Evolutionary conservation across 2,888 invertebrate species (phyloP).

Genomic region (Leptinotarsa rubiginosa): DNA sequence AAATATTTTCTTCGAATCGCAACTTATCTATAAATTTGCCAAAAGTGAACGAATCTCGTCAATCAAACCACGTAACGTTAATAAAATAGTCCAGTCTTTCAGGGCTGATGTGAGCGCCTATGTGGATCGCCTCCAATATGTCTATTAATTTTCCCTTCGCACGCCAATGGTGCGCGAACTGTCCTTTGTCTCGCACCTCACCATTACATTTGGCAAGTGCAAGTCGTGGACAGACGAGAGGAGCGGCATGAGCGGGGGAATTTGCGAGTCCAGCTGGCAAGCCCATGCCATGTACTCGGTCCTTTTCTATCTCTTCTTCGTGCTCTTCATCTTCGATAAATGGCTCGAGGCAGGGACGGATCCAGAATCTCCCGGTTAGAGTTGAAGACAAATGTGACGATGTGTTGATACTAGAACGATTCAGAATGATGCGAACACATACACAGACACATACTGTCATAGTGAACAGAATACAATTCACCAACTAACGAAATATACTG

Average conservation of each 20-base stretch:
- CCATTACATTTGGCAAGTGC: constrained; percentile 63
- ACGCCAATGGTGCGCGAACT: constrained; percentile 38
- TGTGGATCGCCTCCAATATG: constrained; percentile 4
- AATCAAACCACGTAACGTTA: too few species aligned
- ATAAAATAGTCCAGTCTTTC: too few species aligned
- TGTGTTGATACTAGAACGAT: too few species aligned
- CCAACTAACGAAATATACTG: too few species aligned
- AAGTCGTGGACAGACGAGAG: constrained; percentile 44
- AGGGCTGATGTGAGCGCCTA: too few species aligned
- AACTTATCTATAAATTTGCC: too few species aligned
- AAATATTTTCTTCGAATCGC: too few species aligned
- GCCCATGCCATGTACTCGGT: constrained; percentile 39
- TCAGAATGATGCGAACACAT: too few species aligned
- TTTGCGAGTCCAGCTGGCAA: constrained; percentile 60
- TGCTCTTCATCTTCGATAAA: constrained; percentile 32
- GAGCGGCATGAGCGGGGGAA: constrained; percentile 49
- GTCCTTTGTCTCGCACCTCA: constrained; percentile 58
- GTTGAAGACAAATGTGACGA: too few species aligned
- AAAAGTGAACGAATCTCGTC: too few species aligned
- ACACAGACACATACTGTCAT: too few species aligned
- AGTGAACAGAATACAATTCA: too few species aligned
- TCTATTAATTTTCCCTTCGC: constrained; percentile 32
- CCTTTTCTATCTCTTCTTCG: constrained; percentile 39
- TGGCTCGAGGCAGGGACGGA: constrained; percentile 31
- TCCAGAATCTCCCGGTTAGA: background rate